Percentiles rank a stretch among this genome's conserved stretches.
Evolutionary conservation across 2,113 vertebrate genomes (phyloP).

Genomic region (Datnioides undecimradiatus): DNA sequence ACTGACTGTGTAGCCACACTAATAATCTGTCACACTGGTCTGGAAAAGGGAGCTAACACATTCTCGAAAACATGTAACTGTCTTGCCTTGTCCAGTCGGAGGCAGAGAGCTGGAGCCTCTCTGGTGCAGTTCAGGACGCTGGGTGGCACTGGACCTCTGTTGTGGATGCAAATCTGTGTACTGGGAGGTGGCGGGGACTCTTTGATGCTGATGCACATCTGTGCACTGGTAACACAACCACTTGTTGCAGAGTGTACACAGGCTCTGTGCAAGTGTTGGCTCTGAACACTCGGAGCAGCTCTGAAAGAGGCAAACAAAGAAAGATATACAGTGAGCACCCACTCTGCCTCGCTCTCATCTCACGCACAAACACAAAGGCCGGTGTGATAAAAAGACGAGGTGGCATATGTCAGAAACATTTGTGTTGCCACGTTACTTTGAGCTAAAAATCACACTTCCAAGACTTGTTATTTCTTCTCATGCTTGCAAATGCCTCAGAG

Average conservation of each 20-base stretch:
- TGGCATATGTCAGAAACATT: constrained; percentile 41
- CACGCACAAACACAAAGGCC: constrained; percentile 14
- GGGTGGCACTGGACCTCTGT: constrained; percentile 61
- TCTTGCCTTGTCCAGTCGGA: constrained; percentile 72
- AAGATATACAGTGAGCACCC: constrained; percentile 8
- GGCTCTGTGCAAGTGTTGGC: constrained; percentile 81
- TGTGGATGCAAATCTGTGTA: constrained; percentile 74
- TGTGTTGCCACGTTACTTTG: constrained; percentile 14
- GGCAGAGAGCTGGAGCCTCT: constrained; percentile 67
- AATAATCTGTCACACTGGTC: constrained; percentile 10
- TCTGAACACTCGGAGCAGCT: constrained; percentile 84
- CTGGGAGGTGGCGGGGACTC: constrained; percentile 46
- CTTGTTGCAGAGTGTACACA: constrained; percentile 87
- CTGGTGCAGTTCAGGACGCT: constrained; percentile 73
- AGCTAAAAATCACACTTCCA: constrained; percentile 43
- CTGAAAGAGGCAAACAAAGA: constrained; percentile 61
- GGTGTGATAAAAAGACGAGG: constrained; percentile 40
- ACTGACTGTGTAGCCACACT: not conserved
- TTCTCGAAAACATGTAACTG: not conserved
- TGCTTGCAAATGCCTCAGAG: constrained; percentile 13
- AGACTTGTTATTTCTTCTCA: constrained; percentile 19
- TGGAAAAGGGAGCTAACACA: constrained; percentile 1
- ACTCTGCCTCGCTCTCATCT: too few species aligned
- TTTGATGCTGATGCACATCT: constrained; percentile 85
- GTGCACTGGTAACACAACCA: constrained; percentile 87